Evolutionary conservation across 2,113 vertebrate species (phyloP).

Genomic region (Lycaon pictus): DNA sequence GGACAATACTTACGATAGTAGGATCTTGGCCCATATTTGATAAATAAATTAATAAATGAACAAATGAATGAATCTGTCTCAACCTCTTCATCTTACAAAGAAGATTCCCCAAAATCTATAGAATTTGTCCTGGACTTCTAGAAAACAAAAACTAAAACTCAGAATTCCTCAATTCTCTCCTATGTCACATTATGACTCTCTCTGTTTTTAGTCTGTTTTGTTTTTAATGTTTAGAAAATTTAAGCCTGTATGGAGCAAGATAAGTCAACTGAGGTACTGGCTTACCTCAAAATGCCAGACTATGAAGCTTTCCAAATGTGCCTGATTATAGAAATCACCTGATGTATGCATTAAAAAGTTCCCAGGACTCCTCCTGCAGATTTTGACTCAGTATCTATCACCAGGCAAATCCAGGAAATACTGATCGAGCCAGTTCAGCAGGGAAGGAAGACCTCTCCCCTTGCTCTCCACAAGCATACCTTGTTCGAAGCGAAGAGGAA

Average conservation of each 20-base stretch:
- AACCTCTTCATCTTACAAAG: slow-evolving; percentile 17
- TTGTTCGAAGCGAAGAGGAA: not conserved
- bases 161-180: not conserved
- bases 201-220: not conserved
- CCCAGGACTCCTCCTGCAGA: not conserved
- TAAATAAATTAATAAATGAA: not conserved
- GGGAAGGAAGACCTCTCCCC: not conserved
- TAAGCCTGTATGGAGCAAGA: not conserved
- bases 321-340: not conserved
- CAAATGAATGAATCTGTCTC: not conserved
- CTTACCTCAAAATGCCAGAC: not conserved
- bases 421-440: not conserved
- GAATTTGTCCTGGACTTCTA: not conserved
- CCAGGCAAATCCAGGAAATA: not conserved
- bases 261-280: not conserved
- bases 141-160: not conserved
- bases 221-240: not conserved
- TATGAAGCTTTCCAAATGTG: not conserved
- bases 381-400: not conserved
- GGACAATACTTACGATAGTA: not conserved
- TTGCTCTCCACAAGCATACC: not conserved
- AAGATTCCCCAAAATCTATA: not conserved
- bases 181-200: not conserved
- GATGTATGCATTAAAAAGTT: slow-evolving; percentile 16
- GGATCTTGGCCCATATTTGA: not conserved